Conservation (phyloP, 2,888 invertebrate species). For the Hofmannophila pseudospretella region DNA sequence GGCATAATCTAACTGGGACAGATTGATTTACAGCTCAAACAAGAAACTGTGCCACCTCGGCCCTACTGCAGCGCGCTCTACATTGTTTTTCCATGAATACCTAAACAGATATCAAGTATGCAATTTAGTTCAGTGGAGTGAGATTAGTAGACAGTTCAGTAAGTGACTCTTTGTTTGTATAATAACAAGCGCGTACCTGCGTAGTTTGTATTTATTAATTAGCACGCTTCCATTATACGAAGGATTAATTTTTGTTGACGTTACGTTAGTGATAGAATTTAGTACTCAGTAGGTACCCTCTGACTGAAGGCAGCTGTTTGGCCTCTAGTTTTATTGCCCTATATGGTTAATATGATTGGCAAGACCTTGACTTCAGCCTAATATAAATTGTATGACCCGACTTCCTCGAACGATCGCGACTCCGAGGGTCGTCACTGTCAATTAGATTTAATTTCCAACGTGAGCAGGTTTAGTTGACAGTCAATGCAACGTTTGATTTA, state of each 20-base stretch:
- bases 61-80: conserved; percentile 58
- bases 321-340: conserved; percentile 65
- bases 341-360: conserved; percentile 69
- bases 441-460: conserved; percentile 47
- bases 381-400: conserved; percentile 69
- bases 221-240: no score
- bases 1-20: conserved; percentile 69
- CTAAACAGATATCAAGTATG: conserved; percentile 42
- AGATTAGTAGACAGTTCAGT: not conserved
- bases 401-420: conserved; percentile 60
- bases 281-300: not conserved
- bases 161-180: no score
- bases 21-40: conserved; percentile 69
- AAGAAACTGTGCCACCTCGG: conserved; percentile 72
- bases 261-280: no score
- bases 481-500: no score
- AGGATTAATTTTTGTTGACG: no score
- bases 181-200: no score
- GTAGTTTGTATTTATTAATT: no score
- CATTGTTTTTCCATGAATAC: conserved; percentile 66
- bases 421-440: conserved; percentile 59
- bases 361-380: conserved; percentile 69
- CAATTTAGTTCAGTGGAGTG: conserved; percentile 11
- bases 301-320: conserved; percentile 40
- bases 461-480: conserved; percentile 36